Percentiles rank a stretch among this genome's conserved stretches.
Conservation (phyloP, 2,888 invertebrate species). For the Trisateles emortualis region DNA sequence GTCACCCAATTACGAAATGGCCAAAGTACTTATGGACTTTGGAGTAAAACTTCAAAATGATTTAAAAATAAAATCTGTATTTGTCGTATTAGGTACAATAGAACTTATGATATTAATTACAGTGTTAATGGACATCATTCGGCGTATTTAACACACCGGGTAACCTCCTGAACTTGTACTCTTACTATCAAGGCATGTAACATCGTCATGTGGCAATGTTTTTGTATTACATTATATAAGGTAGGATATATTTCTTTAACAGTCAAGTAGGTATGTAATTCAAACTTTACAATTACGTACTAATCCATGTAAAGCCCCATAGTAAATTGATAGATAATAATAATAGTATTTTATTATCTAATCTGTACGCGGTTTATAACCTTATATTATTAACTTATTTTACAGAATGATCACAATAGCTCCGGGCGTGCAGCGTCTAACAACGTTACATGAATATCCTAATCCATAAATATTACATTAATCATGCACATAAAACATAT, state of each 20-base stretch:
- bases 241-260: no score
- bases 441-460: conserved; percentile 63
- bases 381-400: conserved; percentile 47
- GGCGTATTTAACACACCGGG: conserved; percentile 45
- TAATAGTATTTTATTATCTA: conserved; percentile 2
- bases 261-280: no score
- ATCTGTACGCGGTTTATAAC: conserved; percentile 37
- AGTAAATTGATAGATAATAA: no score
- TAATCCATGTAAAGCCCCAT: no score
- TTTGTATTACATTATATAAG: no score
- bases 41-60: conserved; percentile 45
- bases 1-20: no score
- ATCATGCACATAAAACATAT: conserved; percentile 57
- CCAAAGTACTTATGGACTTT: no score
- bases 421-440: conserved; percentile 65
- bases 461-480: conserved; percentile 68
- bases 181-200: conserved; percentile 47
- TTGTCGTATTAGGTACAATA: conserved; percentile 57
- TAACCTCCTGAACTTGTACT: conserved; percentile 48
- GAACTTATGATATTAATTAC: conserved; percentile 51
- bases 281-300: conserved; percentile 28
- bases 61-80: conserved; percentile 63
- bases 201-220: no score
- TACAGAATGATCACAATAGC: conserved; percentile 76
- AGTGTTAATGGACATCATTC: conserved; percentile 34